Evolutionary conservation across 2,888 invertebrate species (phyloP).

Genomic region (Parnassius smintheus): DNA sequence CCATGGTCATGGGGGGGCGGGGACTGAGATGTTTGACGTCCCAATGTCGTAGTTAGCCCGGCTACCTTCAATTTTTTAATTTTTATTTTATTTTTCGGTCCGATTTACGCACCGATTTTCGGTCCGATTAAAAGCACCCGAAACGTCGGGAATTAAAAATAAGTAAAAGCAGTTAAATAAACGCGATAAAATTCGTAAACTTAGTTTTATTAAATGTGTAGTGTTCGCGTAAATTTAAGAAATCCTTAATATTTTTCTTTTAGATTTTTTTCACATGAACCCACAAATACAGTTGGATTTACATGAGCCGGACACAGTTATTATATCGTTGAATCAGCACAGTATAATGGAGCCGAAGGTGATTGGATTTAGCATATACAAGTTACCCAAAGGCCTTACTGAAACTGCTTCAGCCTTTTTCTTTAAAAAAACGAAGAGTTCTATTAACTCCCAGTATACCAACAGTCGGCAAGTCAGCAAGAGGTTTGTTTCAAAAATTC

Average conservation of each 20-base stretch:
- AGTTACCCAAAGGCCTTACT: constrained; percentile 83
- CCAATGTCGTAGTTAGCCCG: too few species aligned
- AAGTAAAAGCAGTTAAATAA: too few species aligned
- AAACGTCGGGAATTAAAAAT: too few species aligned
- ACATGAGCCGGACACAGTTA: constrained; percentile 83
- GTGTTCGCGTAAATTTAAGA: not conserved
- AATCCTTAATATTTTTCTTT: not conserved
- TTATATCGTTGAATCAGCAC: constrained; percentile 93
- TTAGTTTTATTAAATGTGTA: too few species aligned
- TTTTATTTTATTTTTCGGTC: too few species aligned
- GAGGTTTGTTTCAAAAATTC: constrained; percentile 45
- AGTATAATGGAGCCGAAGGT: constrained; percentile 96
- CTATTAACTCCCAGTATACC: constrained; percentile 94
- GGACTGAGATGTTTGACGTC: too few species aligned
- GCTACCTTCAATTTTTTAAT: too few species aligned
- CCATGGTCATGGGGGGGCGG: too few species aligned
- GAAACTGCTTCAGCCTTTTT: constrained; percentile 90
- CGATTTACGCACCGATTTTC: too few species aligned
- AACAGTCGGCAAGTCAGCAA: constrained; percentile 92
- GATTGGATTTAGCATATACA: constrained; percentile 94
- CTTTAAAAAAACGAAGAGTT: constrained; percentile 92
- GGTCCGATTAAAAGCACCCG: too few species aligned
- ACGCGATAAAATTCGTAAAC: too few species aligned
- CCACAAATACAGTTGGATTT: constrained; percentile 92
- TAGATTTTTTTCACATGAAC: constrained; percentile 95